Evolutionary conservation across 2,888 invertebrate genomes (phyloP).

Genomic region (Caenorhabditis becei): DNA sequence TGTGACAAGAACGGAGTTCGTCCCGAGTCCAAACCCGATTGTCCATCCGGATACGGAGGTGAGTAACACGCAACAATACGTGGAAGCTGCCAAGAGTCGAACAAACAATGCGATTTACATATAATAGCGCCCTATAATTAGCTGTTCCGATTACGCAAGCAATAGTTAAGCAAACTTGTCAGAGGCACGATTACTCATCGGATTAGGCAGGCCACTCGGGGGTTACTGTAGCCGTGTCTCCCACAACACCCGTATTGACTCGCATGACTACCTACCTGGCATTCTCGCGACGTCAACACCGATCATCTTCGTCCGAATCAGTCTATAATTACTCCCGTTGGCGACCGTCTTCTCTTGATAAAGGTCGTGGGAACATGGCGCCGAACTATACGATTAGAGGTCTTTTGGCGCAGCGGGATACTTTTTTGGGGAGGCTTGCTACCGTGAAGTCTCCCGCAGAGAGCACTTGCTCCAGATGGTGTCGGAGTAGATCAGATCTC

Average conservation of each 20-base stretch:
- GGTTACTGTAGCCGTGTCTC: slow-evolving; percentile 27
- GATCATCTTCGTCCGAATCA: slow-evolving; percentile 34
- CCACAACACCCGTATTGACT: slow-evolving; percentile 36
- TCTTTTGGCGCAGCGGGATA: slow-evolving; percentile 10
- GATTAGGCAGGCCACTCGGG: slow-evolving; percentile 9
- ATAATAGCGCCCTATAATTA: slow-evolving; percentile 53
- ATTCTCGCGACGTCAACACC: slow-evolving; percentile 24
- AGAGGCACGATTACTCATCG: slow-evolving; percentile 24
- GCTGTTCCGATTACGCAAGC: slow-evolving; percentile 27
- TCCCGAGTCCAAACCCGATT: not conserved
- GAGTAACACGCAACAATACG: slow-evolving; percentile 11
- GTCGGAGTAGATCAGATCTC: slow-evolving; percentile 35
- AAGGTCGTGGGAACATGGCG: slow-evolving; percentile 46
- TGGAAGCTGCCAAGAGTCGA: slow-evolving; percentile 2
- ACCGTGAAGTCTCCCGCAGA: slow-evolving; percentile 7
- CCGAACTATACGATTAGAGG: slow-evolving; percentile 1
- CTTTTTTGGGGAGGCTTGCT: not conserved
- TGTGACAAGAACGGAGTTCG: slow-evolving; percentile 32
- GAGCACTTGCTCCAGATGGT: slow-evolving; percentile 25
- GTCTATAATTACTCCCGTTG: slow-evolving; percentile 40
- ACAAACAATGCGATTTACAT: slow-evolving; percentile 23
- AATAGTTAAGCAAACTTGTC: slow-evolving; percentile 51
- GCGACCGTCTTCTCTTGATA: slow-evolving; percentile 18
- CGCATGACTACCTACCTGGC: slow-evolving; percentile 44
- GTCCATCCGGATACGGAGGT: slow-evolving; percentile 49